Conservation (phyloP, 2,797 vertebrate species). For the Clarias platycephalus region DNA sequence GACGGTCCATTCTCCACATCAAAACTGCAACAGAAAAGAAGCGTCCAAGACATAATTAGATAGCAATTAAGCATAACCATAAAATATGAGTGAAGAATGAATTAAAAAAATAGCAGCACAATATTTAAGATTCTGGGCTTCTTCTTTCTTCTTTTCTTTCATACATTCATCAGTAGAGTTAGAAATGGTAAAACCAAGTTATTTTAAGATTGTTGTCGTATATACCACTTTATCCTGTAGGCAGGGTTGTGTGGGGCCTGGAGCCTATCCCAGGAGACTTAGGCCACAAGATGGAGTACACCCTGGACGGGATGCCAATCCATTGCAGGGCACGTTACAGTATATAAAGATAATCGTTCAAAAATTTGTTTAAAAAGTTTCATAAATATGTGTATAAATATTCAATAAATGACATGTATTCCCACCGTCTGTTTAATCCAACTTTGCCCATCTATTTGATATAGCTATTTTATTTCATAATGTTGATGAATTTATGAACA, state of each 20-base stretch:
- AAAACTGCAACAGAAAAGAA: conserved; percentile 73
- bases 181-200: neutral
- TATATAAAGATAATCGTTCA: neutral
- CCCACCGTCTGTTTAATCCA: neutral
- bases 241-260: no score
- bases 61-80: neutral
- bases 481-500: neutral
- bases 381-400: neutral
- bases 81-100: neutral
- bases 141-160: neutral
- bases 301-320: no score
- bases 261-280: no score
- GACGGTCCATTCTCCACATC: conserved; percentile 91
- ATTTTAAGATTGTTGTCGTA: no score
- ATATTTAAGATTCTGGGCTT: neutral
- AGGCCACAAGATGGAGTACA: no score
- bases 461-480: neutral
- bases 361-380: neutral
- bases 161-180: neutral
- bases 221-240: no score
- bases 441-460: neutral
- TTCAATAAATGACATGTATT: no score
- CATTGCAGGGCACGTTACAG: neutral
- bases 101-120: neutral
- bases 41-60: neutral